Evolutionary conservation across 2,113 vertebrate genomes (phyloP), one percentile per base, ranked within the genome.

Genomic region (Diadophis punctatus): DNA sequence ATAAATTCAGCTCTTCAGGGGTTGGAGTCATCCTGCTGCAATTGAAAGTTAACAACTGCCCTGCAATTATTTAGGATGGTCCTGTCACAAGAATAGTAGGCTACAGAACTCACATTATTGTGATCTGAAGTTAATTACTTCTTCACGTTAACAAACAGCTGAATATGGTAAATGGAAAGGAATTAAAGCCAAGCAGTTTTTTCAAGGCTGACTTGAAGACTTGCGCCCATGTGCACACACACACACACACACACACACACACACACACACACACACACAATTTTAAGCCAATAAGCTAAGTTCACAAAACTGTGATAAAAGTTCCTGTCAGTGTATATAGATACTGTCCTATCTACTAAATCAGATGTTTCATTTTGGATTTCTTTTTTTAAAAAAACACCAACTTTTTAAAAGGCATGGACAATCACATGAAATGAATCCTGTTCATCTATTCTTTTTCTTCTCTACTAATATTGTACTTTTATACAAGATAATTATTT

Each of bases 381-480:
- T 63, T 25, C 30, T 52, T 3, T 23, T 1, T 51, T 51, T 48
- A 48, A 52, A 52, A 30, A 60, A 89, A 25, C n/a, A 68, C 46
- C 90, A 23, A 10, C 46, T 74, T 87, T 87, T 87, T 88, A 80
- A 49, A 87, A 92, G 56, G 10, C 4, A 63, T 22, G 23, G 60
- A 46, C 39, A 60, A 51, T 86, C 5, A 86, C 39, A 90, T 8
- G 8, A 84, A 88, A 30, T 84, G 27, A 30, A 22, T 14, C 30
- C 39, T 46, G 22, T 43, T 51, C 68, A 90, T 27, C 55, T 52
- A 16, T 86, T 63, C n/a, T 55, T 3, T 60, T 93, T 86, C 89
- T 93, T 87, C 48, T 63, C 4, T 87, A 94, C 92, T 95, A 96
- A 96, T 93, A 95, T 94, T 95, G 93, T 95, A 93, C 96, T 93